Base-by-base conservation (phyloP, 2,888 invertebrate genomes). In the Drosophila sordidapex region DNA sequence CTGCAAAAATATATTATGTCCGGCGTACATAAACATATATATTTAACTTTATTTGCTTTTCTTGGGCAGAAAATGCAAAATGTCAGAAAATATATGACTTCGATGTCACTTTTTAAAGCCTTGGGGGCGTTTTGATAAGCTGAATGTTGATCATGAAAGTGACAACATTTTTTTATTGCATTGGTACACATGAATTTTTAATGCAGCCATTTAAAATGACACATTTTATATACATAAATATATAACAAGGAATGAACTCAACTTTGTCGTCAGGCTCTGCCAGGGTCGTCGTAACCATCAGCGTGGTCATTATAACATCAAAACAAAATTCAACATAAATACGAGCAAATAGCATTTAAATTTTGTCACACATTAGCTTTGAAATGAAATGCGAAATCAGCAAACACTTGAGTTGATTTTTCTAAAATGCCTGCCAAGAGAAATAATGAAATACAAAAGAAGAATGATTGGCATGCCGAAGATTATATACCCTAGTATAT, bases 1-100 rank as follows among this genome's bases (percentile, higher is more conserved):
- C 84, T 85, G 88, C 75, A 65, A 80, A 87, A 84, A 87, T 85
- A 71, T 52, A 38, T 46, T 25, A 61, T 31, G 18, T 18, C 43
- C 36, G 36, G n/a, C 6, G 46, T 35, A 46, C 25, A 54, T 33
- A 63, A 36, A 43, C 38, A 43, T 8, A 64, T 52, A 64, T 52
- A 46, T 56, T 35, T 21, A 25, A 25, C 27, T 6, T 43, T 79
- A 79, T 82, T 82, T 79, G 79, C 71, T 72, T 74, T 68, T 54
- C 36, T 25, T 33, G 36, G 53, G 40, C 40, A 43, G 25, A 51
- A 62, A 59, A 43, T 69, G 51, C 57, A 36, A 74, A 67, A 68
- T 58, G 33, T 38, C 38, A 51, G 58, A 53, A 60, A 66, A 27
- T 59, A 69, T 66, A 83, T 57, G 75, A 80, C 35, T 52, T 46